Percentiles rank a stretch among this genome's conserved stretches.
Evolutionary conservation across 2,888 invertebrate genomes (phyloP).

Genomic region (Junonia oenone): DNA sequence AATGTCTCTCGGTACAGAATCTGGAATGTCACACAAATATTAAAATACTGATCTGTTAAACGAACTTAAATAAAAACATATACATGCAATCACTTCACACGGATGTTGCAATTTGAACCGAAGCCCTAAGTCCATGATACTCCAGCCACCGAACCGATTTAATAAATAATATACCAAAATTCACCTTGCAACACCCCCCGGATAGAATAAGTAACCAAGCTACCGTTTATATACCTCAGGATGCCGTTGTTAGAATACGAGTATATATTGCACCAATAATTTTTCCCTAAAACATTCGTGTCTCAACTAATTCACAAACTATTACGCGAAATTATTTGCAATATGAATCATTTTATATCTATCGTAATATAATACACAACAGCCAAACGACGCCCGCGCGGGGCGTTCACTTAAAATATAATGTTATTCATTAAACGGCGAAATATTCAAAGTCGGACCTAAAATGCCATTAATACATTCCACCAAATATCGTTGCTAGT

Average conservation of each 20-base stretch:
- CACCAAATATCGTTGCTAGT: conserved; percentile 49
- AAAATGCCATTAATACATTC: conserved; percentile 34
- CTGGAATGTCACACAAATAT: conserved; percentile 78
- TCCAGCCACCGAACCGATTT: conserved; percentile 34
- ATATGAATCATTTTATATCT: conserved; percentile 33
- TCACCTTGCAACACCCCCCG: conserved; percentile 64
- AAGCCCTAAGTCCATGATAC: conserved; percentile 22
- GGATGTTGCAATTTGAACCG: conserved; percentile 55
- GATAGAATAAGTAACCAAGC: conserved; percentile 40
- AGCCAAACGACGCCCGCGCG: conserved; percentile 48
- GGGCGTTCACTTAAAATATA: conserved; percentile 31
- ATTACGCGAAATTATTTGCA: conserved; percentile 48
- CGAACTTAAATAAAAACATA: conserved; percentile 55
- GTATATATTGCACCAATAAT: conserved; percentile 62
- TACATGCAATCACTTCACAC: conserved; percentile 51
- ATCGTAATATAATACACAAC: conserved; percentile 61
- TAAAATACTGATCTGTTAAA: conserved; percentile 77
- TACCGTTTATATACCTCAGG: conserved; percentile 40
- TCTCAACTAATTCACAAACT: conserved; percentile 41
- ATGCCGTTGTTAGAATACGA: conserved; percentile 42
- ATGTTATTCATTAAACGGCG: conserved; percentile 39
- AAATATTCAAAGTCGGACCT: conserved; percentile 40
- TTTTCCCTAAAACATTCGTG: conserved; percentile 47
- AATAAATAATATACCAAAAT: conserved; percentile 33
- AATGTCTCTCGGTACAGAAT: conserved; percentile 49